Base-by-base conservation (phyloP, 2,113 vertebrate species). In the Bos indicus region DNA sequence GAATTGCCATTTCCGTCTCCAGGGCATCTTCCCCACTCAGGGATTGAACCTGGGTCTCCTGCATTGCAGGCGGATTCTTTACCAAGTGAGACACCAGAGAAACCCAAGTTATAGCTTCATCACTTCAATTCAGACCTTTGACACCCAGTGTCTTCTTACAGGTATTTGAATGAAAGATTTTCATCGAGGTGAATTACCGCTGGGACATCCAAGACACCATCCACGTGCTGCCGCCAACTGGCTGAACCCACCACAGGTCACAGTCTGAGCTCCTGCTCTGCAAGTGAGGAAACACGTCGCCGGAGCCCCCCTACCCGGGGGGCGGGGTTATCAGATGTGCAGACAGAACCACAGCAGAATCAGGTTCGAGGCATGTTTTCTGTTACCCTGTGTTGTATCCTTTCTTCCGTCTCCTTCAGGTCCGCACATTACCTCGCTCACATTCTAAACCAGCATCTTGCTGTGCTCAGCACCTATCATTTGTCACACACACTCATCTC, bases 401-500 rank as follows among this genome's bases (percentile, higher is more conserved):
- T 59, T 64, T 64, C 91, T 54, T 71, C 21, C 6, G 12, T 74
- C 93, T 78, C 30, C 84, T 77, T 85, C 74, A 56, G 48, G 62
- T 94, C 87, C 62, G 6, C 62, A 92, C 17, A 64, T n/a, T 36
- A 57, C 62, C 12, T n/a, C 48, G 88, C 28, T 96, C 74, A 17
- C n/a, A 83, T 71, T 88, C 62, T 82, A 67, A 60, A 46, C n/a
- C 67, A 78, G 62, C 40, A n/a, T 46, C 60, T 19, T 25, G 36
- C 59, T 7, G 16, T 46, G 40, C n/a, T 56, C 85, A 36, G 28
- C 59, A 85, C 23, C 74, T 52, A 28, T 81, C 40, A 16, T 59
- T 74, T 91, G 90, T 94, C 93, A 87, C 17, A 59, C 84, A 86
- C 13, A 90, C 8, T 56, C 83, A 80, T 83, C 54, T 86, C 36